These are phyloP conservation scores for Aphidius colemani DNA, from an alignment of 2,888 invertebrate genomes.

Conservation along the genomic window DNA sequence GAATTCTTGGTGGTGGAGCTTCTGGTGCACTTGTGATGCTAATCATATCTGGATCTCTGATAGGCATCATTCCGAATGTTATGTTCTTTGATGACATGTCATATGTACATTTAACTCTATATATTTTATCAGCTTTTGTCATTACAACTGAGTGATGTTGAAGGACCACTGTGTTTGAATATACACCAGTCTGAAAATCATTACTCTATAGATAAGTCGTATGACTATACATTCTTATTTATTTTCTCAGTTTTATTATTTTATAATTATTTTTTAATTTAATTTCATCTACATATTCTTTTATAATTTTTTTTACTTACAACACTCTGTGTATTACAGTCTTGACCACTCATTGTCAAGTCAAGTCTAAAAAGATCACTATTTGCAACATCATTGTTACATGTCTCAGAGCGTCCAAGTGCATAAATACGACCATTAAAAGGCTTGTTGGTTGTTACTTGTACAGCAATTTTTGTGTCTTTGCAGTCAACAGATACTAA, in stretches of 20 bases:
- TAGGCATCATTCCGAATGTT: slow-evolving; percentile 97
- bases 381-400: slow-evolving; percentile 91
- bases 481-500: slow-evolving; percentile 92
- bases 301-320: slow-evolving; percentile 65
- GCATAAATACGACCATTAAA: slow-evolving; percentile 95
- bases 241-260: not conserved
- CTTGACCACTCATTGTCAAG: slow-evolving; percentile 90
- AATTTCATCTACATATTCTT: not conserved
- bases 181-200: slow-evolving; percentile 81
- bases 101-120: slow-evolving; percentile 94
- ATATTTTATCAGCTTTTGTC: slow-evolving; percentile 96
- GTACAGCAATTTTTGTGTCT: slow-evolving; percentile 90
- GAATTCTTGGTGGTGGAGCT: slow-evolving; percentile 91
- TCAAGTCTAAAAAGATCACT: slow-evolving; percentile 91
- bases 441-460: slow-evolving; percentile 90
- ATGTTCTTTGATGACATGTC: slow-evolving; percentile 96
- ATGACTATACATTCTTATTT: no score
- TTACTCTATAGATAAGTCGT: slow-evolving; percentile 43
- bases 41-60: slow-evolving; percentile 94
- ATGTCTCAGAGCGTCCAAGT: slow-evolving; percentile 89
- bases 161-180: slow-evolving; percentile 91
- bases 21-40: slow-evolving; percentile 94
- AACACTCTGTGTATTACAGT: slow-evolving; percentile 94
- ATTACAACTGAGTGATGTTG: slow-evolving; percentile 95
- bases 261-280: not conserved